Base-by-base conservation (phyloP, 2,888 invertebrate genomes). In the Epinotia brunnichana region DNA sequence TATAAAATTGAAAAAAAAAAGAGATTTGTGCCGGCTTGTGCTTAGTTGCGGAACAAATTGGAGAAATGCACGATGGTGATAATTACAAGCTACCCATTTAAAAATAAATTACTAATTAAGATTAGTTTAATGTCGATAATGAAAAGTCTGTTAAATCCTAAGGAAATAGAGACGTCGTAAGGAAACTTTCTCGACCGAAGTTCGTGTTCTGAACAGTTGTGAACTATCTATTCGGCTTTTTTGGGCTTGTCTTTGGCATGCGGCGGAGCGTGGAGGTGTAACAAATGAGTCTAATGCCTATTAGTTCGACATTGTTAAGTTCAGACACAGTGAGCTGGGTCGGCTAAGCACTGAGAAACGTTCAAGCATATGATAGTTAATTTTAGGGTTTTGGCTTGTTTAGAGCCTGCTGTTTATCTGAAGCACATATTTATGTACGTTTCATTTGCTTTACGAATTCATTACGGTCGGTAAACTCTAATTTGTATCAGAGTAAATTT, bases 291-390 rank as follows among this genome's bases (percentile, higher is more conserved):
- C 85, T 89, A 88, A 88, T 87, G 88, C 89, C 88, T 88, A 89
- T 89, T 89, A 89, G 89, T 89, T 89, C 89, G 89, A 89, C 88
- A 86, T 88, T 89, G 89, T 89, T 89, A 89, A 89, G 88, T 88
- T 87, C 87, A 85, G 86, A 88, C 87, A 87, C 87, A 89, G 88
- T 85, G 87, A 85, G 83, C 83, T 84, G 84, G 78, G 82, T 83
- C 80, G 82, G 83, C 81, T 83, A 86, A 85, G 82, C 84, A 83
- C 82, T 84, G 77, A 81, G 81, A 83, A 83, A 87, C 85, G 83
- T 84, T 84, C 82, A 83, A 84, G 82, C 76, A 79, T 76, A 82
- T 77, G 69, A 78, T 77, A 76, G 74, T 76, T 77, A 71, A 74
- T 74, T 70, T 74, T 74, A 71, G 77, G 74, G 41, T 21, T 48